Percentiles rank a stretch among this genome's conserved stretches.
Evolutionary conservation across 2,113 vertebrate genomes (phyloP).

Genomic region (Macquaria ambigua): DNA sequence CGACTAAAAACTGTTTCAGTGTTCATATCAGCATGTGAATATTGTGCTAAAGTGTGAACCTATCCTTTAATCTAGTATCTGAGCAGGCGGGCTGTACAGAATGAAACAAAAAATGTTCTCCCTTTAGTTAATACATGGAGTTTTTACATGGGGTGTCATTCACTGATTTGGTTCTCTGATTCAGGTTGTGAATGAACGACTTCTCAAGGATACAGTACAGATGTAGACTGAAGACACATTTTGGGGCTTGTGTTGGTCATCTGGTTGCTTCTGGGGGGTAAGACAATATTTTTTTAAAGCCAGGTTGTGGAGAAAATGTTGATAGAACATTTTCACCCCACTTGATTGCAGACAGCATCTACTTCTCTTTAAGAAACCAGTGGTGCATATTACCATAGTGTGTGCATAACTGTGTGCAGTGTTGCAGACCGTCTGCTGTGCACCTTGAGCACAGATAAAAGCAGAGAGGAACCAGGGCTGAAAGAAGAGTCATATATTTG

Average conservation of each 20-base stretch:
- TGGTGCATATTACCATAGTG: background rate
- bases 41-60: background rate
- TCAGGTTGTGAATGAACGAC: conserved; percentile 1
- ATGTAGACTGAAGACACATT: background rate
- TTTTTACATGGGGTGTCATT: background rate
- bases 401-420: conserved; percentile 14
- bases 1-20: background rate
- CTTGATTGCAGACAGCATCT: conserved; percentile 21
- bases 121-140: background rate
- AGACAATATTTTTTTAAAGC: background rate
- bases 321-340: conserved; percentile 23
- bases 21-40: too few relatives aligned
- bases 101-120: background rate
- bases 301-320: background rate
- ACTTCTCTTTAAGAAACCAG: conserved; percentile 35
- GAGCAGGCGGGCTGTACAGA: too few relatives aligned
- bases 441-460: conserved; percentile 1
- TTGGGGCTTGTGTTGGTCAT: background rate
- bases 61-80: background rate
- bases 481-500: conserved; percentile 17
- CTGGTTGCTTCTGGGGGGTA: background rate
- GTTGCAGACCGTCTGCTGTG: conserved; percentile 2
- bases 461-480: background rate
- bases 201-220: conserved; percentile 27
- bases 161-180: background rate